Percentiles rank a stretch among this genome's conserved stretches.
Evolutionary conservation across 2,888 invertebrate species (phyloP).

Genomic region (Ferrisia virgata): DNA sequence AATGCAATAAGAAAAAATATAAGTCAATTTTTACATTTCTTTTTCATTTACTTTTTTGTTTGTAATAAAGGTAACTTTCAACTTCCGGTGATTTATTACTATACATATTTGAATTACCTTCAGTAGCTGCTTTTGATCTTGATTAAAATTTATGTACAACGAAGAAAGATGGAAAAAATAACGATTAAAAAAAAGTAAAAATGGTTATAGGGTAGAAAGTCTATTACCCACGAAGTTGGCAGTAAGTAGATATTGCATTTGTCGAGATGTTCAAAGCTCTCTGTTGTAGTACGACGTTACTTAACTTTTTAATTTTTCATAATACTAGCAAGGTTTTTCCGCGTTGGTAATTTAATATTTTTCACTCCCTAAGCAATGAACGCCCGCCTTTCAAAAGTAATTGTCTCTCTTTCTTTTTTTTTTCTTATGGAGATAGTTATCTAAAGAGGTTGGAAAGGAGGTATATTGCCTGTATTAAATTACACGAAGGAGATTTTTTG

Average conservation of each 20-base stretch:
- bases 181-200: neutral
- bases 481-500: neutral
- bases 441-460: neutral
- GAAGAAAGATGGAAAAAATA: neutral
- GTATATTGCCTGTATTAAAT: neutral
- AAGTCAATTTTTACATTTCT: neutral
- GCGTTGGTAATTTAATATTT: constrained; percentile 6
- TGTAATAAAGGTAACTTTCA: neutral
- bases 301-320: neutral
- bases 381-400: neutral
- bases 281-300: neutral
- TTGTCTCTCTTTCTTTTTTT: neutral
- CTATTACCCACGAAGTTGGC: too few species aligned
- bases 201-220: constrained; percentile 6
- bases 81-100: constrained; percentile 2
- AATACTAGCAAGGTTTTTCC: neutral
- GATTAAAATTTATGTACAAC: neutral
- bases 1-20: neutral
- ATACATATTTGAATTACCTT: neutral
- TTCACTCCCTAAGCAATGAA: neutral
- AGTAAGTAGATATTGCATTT: neutral
- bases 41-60: neutral
- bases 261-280: neutral
- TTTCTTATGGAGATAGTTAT: neutral
- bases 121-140: neutral